These are phyloP conservation scores for Lepidotrigona ventralis DNA, from an alignment of 1,140 invertebrate genomes.

Conservation along the genomic window DNA sequence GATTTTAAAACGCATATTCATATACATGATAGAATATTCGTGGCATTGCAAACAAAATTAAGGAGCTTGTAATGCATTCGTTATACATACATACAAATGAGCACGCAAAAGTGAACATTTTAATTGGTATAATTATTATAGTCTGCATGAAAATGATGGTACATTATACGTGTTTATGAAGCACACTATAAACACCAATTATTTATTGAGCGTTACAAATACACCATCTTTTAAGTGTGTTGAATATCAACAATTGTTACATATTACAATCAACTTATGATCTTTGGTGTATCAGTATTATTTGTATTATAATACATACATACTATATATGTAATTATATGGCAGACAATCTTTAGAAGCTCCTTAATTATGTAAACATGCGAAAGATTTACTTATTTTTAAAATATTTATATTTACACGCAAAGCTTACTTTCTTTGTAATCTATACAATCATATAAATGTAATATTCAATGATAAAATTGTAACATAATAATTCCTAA, in stretches of 20 bases:
- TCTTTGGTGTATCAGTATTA: conserved; percentile 62
- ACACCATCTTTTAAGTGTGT: conserved; percentile 47
- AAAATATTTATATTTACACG: conserved; percentile 78
- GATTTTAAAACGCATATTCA: conserved; percentile 66
- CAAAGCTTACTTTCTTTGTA: conserved; percentile 74
- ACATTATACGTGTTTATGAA: conserved; percentile 48
- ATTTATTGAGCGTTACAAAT: conserved; percentile 59
- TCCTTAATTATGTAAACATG: conserved; percentile 74
- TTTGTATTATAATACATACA: conserved; percentile 52
- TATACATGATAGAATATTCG: conserved; percentile 71
- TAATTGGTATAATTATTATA: conserved; percentile 58
- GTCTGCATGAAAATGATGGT: conserved; percentile 50
- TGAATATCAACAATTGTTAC: conserved; percentile 48
- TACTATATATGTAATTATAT: conserved; percentile 54
- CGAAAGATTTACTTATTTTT: conserved; percentile 72
- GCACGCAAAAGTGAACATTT: conserved; percentile 56
- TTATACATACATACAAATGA: conserved; percentile 60
- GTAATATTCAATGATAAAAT: conserved; percentile 78
- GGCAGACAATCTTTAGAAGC: conserved; percentile 71
- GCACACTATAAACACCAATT: conserved; percentile 58
- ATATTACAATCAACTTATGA: conserved; percentile 48
- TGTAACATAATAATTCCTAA: conserved; percentile 78
- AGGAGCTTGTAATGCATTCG: conserved; percentile 72
- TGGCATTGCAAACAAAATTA: conserved; percentile 73
- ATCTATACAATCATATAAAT: conserved; percentile 79